Base-by-base conservation (phyloP, 2,113 vertebrate genomes). In the Chionomys nivalis region DNA sequence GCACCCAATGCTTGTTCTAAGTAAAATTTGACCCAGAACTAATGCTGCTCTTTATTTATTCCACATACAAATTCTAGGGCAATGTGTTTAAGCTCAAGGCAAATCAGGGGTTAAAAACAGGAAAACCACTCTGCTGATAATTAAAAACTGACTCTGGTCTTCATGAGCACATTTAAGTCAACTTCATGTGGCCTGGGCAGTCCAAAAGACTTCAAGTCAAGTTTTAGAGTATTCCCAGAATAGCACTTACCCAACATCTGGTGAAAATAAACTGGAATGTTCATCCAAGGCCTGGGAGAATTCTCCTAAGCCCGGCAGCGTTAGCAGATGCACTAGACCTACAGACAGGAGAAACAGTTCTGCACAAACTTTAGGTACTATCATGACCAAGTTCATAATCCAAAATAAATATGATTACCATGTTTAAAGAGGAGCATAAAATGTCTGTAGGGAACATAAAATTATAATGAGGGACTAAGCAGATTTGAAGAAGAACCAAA, bases 401-500 rank as follows among this genome's bases (percentile, higher is more conserved):
- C 49, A 88, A 94, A 95, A 85, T 86, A 70, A 96, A 93, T 73
- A 79, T 65, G 68, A 89, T 89, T 65, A 83, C 14, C 39, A 61
- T 83, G 19, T 83, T 89, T 94, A 89, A 94, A 93, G 49, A 76
- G 5, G 77, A 86, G 31, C 36, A 88, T 73, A 76, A 95, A 91
- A 55, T 86, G 68, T 93, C 83, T 72, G 6, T 91, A 75, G 72
- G 44, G 13, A 76, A 86, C 58, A 85, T n/a, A 76, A 88, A 91
- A 79, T 77, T 86, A 90, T 87, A 91, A 70, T 81, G 65, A 93
- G 17, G 11, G 23, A 39, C 21, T 93, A 89, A 87, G 36, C 16
- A 94, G 21, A 94, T 76, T 58, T 93, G 82, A 96, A 83, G 47
- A 97, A 81, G 33, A 87, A 88, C 28, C 47, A 77, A 36, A 17